Conservation (phyloP, 2,888 invertebrate genomes). For the Lacanobia oleracea region DNA sequence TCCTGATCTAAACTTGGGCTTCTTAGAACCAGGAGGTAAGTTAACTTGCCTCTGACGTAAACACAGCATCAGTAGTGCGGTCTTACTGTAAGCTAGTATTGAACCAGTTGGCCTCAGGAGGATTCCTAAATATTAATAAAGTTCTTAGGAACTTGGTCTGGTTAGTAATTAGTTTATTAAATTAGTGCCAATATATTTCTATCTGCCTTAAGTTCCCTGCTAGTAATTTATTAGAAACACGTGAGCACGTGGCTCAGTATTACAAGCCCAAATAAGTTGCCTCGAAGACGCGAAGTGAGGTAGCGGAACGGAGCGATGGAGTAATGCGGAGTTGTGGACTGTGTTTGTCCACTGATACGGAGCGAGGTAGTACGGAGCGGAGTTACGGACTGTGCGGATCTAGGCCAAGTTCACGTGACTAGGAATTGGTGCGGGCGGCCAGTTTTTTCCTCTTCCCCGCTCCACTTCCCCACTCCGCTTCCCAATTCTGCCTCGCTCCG, state of each 20-base stretch:
- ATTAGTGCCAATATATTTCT: background rate
- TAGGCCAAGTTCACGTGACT: no score
- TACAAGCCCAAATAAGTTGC: background rate
- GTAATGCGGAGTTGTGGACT: no score
- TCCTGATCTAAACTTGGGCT: background rate
- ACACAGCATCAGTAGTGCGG: background rate
- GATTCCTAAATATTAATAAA: constrained; percentile 7
- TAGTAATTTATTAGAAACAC: background rate
- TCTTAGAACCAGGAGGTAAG: background rate
- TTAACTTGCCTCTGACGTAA: background rate
- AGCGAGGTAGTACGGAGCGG: no score
- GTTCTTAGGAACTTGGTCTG: background rate
- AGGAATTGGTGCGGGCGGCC: no score
- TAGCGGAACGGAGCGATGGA: no score
- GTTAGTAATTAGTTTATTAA: background rate
- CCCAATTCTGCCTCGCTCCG: no score
- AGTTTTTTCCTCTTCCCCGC: no score
- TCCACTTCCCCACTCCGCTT: no score
- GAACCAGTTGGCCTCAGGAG: background rate
- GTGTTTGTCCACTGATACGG: no score
- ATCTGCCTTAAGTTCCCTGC: background rate
- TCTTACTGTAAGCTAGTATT: background rate
- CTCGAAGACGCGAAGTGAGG: no score
- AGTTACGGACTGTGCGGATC: no score
- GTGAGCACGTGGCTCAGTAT: background rate